Evolutionary conservation across 2,113 vertebrate genomes (phyloP).

Genomic region (Rhagologus leucostigma): DNA sequence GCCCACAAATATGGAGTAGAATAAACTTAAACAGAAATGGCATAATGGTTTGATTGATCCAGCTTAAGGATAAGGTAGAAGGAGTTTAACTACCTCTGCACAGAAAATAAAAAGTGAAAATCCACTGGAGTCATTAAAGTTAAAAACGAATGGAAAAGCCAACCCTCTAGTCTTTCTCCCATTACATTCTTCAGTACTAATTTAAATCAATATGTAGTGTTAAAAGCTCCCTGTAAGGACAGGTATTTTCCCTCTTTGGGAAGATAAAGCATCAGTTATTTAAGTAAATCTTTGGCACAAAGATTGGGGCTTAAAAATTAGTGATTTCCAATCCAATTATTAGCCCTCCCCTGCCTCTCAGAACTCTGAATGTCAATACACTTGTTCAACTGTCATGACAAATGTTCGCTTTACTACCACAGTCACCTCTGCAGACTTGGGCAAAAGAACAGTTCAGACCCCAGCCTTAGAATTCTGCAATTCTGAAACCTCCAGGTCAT

Average conservation of each 20-base stretch:
- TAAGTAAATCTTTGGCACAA: not conserved
- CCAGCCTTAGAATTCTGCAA: conserved; percentile 32
- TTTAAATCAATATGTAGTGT: not conserved
- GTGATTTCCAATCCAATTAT: not conserved
- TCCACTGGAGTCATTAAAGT: not conserved
- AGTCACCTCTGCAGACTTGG: conserved; percentile 43
- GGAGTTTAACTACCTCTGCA: not conserved
- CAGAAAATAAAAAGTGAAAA: not conserved
- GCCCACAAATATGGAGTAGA: not conserved
- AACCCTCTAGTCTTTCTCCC: not conserved
- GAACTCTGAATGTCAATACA: not conserved
- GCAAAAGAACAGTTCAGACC: conserved; percentile 48
- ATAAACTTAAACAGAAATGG: not conserved
- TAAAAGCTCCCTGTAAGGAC: not conserved
- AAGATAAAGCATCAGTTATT: not conserved
- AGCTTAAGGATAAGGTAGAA: not conserved
- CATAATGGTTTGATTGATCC: not conserved
- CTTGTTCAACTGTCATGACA: not conserved
- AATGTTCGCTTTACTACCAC: conserved; percentile 26
- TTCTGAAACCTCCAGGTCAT: conserved; percentile 48
- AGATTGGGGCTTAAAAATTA: not conserved
- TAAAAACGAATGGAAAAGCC: not conserved
- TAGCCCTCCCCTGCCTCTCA: not conserved
- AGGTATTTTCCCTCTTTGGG: not conserved
- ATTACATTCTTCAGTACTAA: not conserved